Evolutionary conservation across 2,888 invertebrate species (phyloP).

Genomic region (Chymomyza amoena): DNA sequence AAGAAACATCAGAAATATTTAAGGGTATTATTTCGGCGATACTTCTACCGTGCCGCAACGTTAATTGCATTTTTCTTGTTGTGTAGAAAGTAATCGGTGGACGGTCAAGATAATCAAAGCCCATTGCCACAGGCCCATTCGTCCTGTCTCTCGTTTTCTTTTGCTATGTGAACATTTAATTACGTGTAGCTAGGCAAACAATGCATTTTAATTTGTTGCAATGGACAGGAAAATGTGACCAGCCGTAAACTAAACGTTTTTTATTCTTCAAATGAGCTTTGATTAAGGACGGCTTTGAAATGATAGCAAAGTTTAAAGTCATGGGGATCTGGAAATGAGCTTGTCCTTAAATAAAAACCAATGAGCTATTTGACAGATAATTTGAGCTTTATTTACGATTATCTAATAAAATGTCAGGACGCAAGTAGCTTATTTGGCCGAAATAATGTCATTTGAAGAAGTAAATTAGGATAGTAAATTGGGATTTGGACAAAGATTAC

Average conservation of each 20-base stretch:
- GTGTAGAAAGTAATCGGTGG: not conserved
- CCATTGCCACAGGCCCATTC: conserved; percentile 7
- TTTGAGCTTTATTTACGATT: too few species aligned
- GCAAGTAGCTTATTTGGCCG: too few species aligned
- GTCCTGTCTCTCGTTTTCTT: not conserved
- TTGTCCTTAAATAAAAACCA: too few species aligned
- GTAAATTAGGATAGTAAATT: too few species aligned
- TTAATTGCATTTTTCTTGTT: not conserved
- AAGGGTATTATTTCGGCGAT: not conserved
- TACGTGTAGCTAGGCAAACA: conserved; percentile 42
- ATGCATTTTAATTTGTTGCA: conserved; percentile 25
- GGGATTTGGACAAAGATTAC: too few species aligned
- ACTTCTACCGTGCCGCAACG: not conserved
- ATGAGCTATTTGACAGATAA: too few species aligned
- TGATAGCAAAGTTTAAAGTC: too few species aligned
- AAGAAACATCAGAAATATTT: not conserved
- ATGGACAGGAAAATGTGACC: not conserved
- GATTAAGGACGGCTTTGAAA: not conserved
- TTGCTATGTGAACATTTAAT: conserved; percentile 47
- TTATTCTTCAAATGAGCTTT: not conserved
- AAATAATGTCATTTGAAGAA: too few species aligned
- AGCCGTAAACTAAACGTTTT: not conserved
- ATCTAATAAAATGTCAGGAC: too few species aligned
- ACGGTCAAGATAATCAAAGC: not conserved
- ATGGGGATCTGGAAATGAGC: too few species aligned